Conservation (phyloP, 2,113 vertebrate genomes). For the Thymallus thymallus region DNA sequence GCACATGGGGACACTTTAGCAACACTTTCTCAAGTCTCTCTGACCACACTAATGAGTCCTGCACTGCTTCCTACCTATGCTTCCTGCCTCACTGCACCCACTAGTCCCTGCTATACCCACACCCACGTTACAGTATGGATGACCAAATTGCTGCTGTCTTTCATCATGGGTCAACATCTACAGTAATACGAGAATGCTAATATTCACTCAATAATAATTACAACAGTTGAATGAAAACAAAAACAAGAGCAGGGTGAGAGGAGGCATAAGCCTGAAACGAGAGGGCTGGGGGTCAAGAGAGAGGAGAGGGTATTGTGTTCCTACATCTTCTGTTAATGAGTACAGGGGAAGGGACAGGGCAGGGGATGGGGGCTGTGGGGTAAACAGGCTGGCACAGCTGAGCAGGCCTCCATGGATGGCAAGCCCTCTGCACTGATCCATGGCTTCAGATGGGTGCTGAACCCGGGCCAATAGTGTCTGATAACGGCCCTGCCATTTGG, state of each 20-base stretch:
- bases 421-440: slow-evolving; percentile 36
- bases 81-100: background rate
- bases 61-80: background rate
- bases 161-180: slow-evolving; percentile 38
- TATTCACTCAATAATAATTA: slow-evolving; percentile 48
- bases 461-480: slow-evolving; percentile 48
- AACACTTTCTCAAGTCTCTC: background rate
- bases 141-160: slow-evolving; percentile 43
- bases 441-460: slow-evolving; percentile 69
- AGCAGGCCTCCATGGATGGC: slow-evolving; percentile 43
- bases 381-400: slow-evolving; percentile 59
- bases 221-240: slow-evolving; percentile 41
- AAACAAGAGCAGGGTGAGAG: slow-evolving; percentile 19
- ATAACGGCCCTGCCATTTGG: slow-evolving; percentile 57
- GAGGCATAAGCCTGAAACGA: slow-evolving; percentile 21
- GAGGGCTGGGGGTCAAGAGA: slow-evolving; percentile 19
- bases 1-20: background rate
- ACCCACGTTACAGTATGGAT: slow-evolving; percentile 3
- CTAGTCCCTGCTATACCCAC: background rate
- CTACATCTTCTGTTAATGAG: slow-evolving; percentile 60
- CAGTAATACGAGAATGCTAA: slow-evolving; percentile 35
- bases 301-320: slow-evolving; percentile 30
- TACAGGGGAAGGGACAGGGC: slow-evolving; percentile 21
- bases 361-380: slow-evolving; percentile 39
- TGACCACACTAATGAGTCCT: background rate